Base-by-base conservation (phyloP, 2,888 invertebrate species). In the Oscheius sp. region DNA sequence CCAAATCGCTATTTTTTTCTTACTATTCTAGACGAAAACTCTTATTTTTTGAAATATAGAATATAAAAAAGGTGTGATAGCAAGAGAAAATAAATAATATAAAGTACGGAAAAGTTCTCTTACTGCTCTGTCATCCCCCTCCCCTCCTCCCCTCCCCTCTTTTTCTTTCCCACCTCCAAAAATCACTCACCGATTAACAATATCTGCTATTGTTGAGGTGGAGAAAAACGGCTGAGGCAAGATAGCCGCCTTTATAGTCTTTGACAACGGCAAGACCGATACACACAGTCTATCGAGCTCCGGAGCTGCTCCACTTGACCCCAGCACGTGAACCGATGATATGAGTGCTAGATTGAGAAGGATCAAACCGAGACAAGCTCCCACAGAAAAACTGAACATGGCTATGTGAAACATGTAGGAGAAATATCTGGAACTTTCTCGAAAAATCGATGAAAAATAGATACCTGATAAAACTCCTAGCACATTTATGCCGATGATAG, bases 401-500 rank as follows among this genome's bases (percentile, higher is more conserved):
- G 66, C 61, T 41, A 82, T 82, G 65, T 85, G 85, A 67, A 79
- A 85, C 33, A 73, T 49, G 9, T 77, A 59, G 1, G 84, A 79
- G 56, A 74, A 78, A 47, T 81, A 79, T 45, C 82, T 82, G 72
- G 57, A 38, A 36, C 20, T n/a, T n/a, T n/a, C n/a, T n/a, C n/a
- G n/a, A n/a, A 41, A 41, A 41, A 41, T 4, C n/a, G 12, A 41
- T 41, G 41, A 41, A 12, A 12, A 3, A 17, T n/a, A 30, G 49
- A 12, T 33, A 83, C 82, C 79, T 70, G 6, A 85, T 81, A 56
- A 81, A 81, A 20, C 73, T 75, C 64, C 84, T 73, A 20, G 82
- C 80, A 64, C 82, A 77, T 51, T 80, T 81, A 54, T 85, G 85
- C 2, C 85, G 72, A 49, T 82, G 81, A 66, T 80, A 73, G 61